Evolutionary conservation across 2,888 invertebrate species (phyloP), one percentile per base, ranked within the genome.

Genomic region (Idaea straminata): DNA sequence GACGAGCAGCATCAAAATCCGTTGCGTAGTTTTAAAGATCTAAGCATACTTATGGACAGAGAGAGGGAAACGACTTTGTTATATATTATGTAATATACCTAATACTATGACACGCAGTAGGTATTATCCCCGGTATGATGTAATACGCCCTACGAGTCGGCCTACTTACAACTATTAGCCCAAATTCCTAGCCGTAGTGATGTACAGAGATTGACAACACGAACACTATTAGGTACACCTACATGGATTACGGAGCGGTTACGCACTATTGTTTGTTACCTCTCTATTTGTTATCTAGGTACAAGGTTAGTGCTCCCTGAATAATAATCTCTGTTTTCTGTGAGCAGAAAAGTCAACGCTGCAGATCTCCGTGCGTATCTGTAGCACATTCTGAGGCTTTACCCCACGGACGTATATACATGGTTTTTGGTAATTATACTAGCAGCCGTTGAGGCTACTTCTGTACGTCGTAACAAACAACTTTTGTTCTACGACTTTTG

Each of bases 101-200:
- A 36, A 10, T 10, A 47, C 13, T 47, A 47, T 25, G 25, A 25
- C 3, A 25, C 25, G 25, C 25, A 25, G 25, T 25, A 25, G 25
- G 25, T 25, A 25, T 25, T 25, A 2, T 25, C 59, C 36, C 47
- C 5, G 47, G 13, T 5, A 47, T 47, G 47, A 47, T 47, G 47
- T 47, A 47, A 47, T 47, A 47, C 47, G 47, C 47, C 47, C 6
- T 47, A 47, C 47, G 47, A 47, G 13, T 10, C 13, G 47, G 47
- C 47, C 47, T 47, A 47, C 47, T 47, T 47, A 10, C 47, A 13
- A 10, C 15, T 61, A 15, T 35, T 61, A 36, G 47, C 47, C 47
- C 47, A 47, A 47, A 47, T 47, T 47, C 47, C 47, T 47, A 36
- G 10, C 47, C 47, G 61, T 61, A 36, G 61, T 59, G 47, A 47